Evolutionary conservation across 2,113 vertebrate genomes (phyloP), one percentile per base, ranked within the genome.

Genomic region (Piaya cayana): DNA sequence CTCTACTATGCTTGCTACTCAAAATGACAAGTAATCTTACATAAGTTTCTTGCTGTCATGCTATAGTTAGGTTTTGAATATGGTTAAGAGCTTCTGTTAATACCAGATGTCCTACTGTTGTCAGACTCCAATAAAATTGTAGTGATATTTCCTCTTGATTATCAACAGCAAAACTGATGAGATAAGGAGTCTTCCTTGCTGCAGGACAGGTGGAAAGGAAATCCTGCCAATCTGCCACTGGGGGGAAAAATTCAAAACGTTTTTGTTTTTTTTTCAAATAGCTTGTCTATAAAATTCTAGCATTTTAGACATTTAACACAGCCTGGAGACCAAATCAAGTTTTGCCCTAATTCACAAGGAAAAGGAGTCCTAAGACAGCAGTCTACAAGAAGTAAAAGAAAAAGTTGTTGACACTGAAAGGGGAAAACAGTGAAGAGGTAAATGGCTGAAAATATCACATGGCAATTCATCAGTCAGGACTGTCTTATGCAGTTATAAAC

Each of bases 21-120:
- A 29, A 47, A 95, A 63, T 88, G 88, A 92, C 88, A 90, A 80
- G 85, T 39, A 50, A 77, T 88, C 79, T 94, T 93, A 93, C 29
- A 43, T 90, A 95, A 90, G 79, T 55, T 67, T 49, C 75, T 70
- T 18, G 30, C 88, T 96, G 85, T 72, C 65, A 58, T 80, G 88
- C 88, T 94, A 88, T 83, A 95, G 86, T 94, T 96, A 92, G 82
- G 56, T 55, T 93, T 47, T 21, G 60, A 92, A 93, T 86, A 77
- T 52, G 47, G 76, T 96, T 94, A 94, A 88, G 88, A 88, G 91
- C 86, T 95, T 93, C 60, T 29, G 82, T 90, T 94, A 94, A 92
- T 94, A 84, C 68, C 92, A 94, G 72, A 88, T 97, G 92, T 88
- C 95, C 77, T 86, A 86, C 56, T 86, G 83, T 88, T 92, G 86